Percentiles rank a stretch among this genome's conserved stretches.
Evolutionary conservation across 2,113 vertebrate species (phyloP).

Genomic region (Salvelinus namaycush): DNA sequence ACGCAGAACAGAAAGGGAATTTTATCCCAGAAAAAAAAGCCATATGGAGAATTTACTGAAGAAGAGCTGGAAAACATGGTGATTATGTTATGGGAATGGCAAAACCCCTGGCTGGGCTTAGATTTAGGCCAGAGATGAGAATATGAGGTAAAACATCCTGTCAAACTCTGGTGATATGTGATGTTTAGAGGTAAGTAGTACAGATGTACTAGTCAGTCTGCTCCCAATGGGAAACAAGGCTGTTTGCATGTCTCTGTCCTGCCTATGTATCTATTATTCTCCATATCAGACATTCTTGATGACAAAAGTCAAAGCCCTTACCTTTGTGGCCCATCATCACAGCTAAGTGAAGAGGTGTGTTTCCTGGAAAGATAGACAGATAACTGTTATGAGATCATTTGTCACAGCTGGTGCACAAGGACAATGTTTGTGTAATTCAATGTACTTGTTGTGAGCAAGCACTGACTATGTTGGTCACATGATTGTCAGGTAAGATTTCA

Average conservation of each 20-base stretch:
- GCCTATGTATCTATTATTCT: too few relatives aligned
- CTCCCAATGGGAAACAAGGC: too few relatives aligned
- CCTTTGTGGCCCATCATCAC: conserved; percentile 98
- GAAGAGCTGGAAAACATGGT: neutral
- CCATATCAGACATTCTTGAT: neutral
- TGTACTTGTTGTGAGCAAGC: neutral
- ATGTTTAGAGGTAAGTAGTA: too few relatives aligned
- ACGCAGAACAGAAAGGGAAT: conserved; percentile 7
- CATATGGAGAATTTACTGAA: neutral
- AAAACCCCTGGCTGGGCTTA: neutral
- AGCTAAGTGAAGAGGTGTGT: conserved; percentile 94
- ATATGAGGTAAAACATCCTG: too few relatives aligned
- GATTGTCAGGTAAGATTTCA: neutral
- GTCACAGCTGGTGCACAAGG: neutral
- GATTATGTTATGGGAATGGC: conserved; percentile 1
- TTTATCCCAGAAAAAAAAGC: neutral
- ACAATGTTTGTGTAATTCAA: too few relatives aligned
- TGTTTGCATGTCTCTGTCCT: too few relatives aligned
- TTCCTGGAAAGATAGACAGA: conserved; percentile 77
- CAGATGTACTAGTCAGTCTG: too few relatives aligned
- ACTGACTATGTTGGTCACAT: neutral
- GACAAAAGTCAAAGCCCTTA: conserved; percentile 59
- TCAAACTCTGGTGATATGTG: too few relatives aligned
- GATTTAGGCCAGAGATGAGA: neutral
- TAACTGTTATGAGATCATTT: neutral